Base-by-base conservation (phyloP, 2,888 invertebrate species). In the Orchesella flavescens region DNA sequence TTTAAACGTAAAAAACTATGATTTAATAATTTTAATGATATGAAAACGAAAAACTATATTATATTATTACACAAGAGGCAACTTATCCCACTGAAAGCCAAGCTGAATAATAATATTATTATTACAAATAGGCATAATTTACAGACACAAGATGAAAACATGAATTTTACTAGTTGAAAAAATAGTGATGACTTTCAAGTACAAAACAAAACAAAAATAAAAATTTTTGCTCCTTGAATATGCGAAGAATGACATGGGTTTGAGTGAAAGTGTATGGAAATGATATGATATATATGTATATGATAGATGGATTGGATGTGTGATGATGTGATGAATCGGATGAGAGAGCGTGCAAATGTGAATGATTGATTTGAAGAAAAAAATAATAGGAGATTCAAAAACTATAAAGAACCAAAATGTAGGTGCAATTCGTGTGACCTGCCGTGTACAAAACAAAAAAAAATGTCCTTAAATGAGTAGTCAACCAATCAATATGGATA, bases 161-260 rank as follows among this genome's bases (percentile, higher is more conserved):
- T 19, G 10, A 63, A 66, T 66, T 34, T 34, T 44, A 74, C 15
- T 46, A 23, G 43, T 34, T 34, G 34, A 34, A 68, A 78, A 63
- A 34, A 76, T 57, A 76, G 82, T 82, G 82, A 82, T 76, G 63
- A 82, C 76, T 82, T 55, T 82, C 76, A 82, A 82, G 82, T 82
- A 82, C 82, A 82, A 82, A 82, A 63, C n/a, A 69, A 13, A n/a
- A 49, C n/a, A n/a, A n/a, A n/a, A n/a, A n/a, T n/a, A 49, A 49
- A 2, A 2, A 7, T 15, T 15, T 46, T 76, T 59, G 66, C 76
- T 82, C 44, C 76, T 76, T 65, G 65, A 75, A 75, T 66, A 49
- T n/a, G 66, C 4, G 66, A 44, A 3, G 43, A 57, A 23, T 57
- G 57, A 7, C n/a, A 10, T 10, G n/a, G 24, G 43, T 43, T 1